Conservation (phyloP, 2,797 vertebrate species). For the Sebastes steindachneri region DNA sequence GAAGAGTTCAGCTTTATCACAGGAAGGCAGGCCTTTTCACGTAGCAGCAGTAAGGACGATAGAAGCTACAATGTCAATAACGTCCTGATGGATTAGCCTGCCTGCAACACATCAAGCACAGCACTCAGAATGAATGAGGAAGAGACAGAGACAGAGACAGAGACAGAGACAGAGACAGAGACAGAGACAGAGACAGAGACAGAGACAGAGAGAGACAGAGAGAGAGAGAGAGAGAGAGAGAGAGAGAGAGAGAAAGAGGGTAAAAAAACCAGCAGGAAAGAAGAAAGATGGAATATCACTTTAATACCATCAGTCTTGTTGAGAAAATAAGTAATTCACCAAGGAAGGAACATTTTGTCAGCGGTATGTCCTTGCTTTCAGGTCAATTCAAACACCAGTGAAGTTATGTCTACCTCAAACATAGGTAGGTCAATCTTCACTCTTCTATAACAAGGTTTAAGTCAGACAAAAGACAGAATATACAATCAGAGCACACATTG, state of each 20-base stretch:
- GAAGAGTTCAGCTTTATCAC: slow-evolving; percentile 46
- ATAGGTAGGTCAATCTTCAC: too few species aligned
- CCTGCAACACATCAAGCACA: slow-evolving; percentile 7
- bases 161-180: neutral
- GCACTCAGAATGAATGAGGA: neutral
- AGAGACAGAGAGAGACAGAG: neutral
- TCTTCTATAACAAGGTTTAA: too few species aligned
- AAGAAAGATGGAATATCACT: too few species aligned
- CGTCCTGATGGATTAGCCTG: slow-evolving; percentile 12
- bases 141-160: neutral
- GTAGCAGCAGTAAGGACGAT: neutral
- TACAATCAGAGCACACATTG: too few species aligned
- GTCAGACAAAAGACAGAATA: too few species aligned
- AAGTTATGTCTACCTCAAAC: too few species aligned
- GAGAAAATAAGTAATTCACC: too few species aligned
- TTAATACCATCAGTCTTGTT: too few species aligned
- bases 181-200: neutral
- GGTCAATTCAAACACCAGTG: too few species aligned
- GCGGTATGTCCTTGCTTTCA: too few species aligned
- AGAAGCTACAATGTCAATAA: slow-evolving; percentile 19
- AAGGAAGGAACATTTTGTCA: too few species aligned
- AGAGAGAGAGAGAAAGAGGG: neutral
- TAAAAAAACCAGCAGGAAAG: too few species aligned
- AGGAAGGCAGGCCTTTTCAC: slow-evolving; percentile 35
- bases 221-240: neutral